Base-by-base conservation (phyloP, 2,113 vertebrate genomes). In the Donacobius atricapilla region DNA sequence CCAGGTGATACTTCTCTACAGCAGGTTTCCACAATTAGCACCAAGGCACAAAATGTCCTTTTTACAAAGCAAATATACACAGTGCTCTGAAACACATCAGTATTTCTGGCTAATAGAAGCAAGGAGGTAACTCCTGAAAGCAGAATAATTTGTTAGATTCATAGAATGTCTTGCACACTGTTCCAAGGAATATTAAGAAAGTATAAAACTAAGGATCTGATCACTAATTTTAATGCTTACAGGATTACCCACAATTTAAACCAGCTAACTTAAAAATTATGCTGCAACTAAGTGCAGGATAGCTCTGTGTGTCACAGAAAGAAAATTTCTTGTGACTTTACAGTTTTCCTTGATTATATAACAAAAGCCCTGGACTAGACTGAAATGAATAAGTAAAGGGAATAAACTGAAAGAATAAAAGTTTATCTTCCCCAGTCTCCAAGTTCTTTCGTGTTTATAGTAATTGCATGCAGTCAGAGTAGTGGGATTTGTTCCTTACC, bases 81-180 rank as follows among this genome's bases (percentile, higher is more conserved):
- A 25, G 21, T 64, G 44, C 68, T 90, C 19, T 90, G 84, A 91
- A 75, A 14, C 76, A 75, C 16, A 73, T 28, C 22, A 64, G 48
- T 3, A 27, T 71, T 87, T 79, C 81, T 86, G 64, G 40, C 61
- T 96, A 85, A 96, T 18, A 95, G n/a, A 92, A 96, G 66, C 44
- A 40, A 90, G 35, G 50, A 92, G 42, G 21, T 35, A 88, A 78
- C 18, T 93, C 60, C 60, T 83, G 53, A 91, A 53, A 24, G 60
- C 8, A 87, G 60, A 80, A 60, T 33, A 68, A 30, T 28, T n/a
- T n/a, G n/a, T n/a, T n/a, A n/a, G n/a, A 83, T 68, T 82, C 1
- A 0, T 69, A 89, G 69, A 94, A 95, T 11, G 39, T 30, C 9
- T 37, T 5, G 30, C n/a, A 65, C 1, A 8, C 37, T 61, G 28